Conservation (phyloP, 2,113 vertebrate genomes). For the Neoarius graeffei region DNA sequence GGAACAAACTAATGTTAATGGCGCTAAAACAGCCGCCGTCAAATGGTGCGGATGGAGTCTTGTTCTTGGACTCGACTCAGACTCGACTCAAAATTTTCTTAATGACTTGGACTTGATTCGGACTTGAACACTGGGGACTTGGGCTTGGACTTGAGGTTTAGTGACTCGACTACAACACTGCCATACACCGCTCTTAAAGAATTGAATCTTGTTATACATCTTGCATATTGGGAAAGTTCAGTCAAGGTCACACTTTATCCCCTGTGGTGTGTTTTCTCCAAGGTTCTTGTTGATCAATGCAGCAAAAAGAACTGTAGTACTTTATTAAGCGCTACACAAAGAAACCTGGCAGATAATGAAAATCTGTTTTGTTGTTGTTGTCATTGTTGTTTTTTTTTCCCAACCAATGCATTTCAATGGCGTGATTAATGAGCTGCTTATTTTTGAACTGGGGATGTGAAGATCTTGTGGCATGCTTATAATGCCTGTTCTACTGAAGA, state of each 20-base stretch:
- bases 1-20: no score
- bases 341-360: neutral
- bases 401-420: neutral
- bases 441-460: neutral
- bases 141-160: no score
- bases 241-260: neutral
- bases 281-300: conserved; percentile 5
- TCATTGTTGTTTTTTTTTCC: neutral
- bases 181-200: no score
- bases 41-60: no score
- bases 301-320: neutral
- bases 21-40: no score
- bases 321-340: neutral
- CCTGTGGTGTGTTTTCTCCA: neutral
- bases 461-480: conserved; percentile 28
- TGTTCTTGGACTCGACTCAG: no score
- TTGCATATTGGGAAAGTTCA: conserved; percentile 4
- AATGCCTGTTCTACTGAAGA: conserved; percentile 39
- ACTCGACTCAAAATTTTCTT: no score
- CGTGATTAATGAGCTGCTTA: neutral
- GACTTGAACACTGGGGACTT: no score
- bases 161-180: no score
- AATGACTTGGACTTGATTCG: no score
- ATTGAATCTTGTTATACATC: conserved; percentile 3
- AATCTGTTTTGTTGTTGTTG: neutral